These are phyloP conservation scores for Lamellibrachia satsuma DNA, from an alignment of 2,888 invertebrate species.

Conservation along the genomic window DNA sequence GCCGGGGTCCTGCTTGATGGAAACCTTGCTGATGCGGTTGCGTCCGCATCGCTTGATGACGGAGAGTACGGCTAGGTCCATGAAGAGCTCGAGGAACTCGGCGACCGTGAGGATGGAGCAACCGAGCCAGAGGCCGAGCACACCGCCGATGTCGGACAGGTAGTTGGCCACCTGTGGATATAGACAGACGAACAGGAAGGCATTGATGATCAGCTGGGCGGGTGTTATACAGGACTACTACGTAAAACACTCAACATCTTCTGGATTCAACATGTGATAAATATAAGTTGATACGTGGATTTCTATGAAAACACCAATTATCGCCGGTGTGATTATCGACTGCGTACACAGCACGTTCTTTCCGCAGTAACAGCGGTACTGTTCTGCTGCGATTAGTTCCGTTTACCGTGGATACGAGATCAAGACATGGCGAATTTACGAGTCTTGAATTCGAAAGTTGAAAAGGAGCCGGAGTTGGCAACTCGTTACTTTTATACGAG, in stretches of 20 bases:
- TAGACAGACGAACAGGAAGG: neutral
- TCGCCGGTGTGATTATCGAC: too few relatives aligned
- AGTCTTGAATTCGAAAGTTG: too few relatives aligned
- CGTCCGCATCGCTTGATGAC: constrained; percentile 14
- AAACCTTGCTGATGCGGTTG: neutral
- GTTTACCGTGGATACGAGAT: too few relatives aligned
- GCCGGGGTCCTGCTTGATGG: neutral
- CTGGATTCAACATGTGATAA: too few relatives aligned
- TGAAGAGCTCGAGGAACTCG: constrained; percentile 23
- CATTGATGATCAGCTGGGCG: neutral
- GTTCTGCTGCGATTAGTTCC: too few relatives aligned
- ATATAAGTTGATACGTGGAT: too few relatives aligned
- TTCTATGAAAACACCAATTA: too few relatives aligned
- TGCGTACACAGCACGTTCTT: too few relatives aligned
- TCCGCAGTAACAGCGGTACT: too few relatives aligned
- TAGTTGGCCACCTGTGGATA: constrained; percentile 17
- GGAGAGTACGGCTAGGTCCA: constrained; percentile 14
- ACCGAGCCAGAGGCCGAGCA: constrained; percentile 21
- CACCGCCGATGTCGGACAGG: constrained; percentile 24
- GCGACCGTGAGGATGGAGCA: constrained; percentile 25
- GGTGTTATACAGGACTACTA: neutral
- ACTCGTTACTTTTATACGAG: too few relatives aligned
- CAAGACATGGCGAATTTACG: too few relatives aligned
- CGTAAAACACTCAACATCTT: neutral
- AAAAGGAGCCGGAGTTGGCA: too few relatives aligned